Evolutionary conservation across 2,888 invertebrate genomes (phyloP).

Genomic region (Cephus pulcher): DNA sequence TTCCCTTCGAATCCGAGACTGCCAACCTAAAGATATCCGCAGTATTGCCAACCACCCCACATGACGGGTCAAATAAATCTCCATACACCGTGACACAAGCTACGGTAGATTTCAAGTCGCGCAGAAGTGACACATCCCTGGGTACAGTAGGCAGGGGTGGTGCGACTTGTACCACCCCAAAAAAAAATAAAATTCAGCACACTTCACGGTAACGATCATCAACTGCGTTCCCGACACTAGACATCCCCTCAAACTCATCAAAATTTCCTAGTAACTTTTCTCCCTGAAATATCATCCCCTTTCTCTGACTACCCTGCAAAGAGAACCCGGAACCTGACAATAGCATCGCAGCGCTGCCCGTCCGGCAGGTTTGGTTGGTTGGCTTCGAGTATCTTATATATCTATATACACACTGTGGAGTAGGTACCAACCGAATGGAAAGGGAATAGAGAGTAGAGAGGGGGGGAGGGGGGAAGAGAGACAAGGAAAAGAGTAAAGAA

Average conservation of each 20-base stretch:
- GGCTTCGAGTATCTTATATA: neutral
- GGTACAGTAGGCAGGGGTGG: neutral
- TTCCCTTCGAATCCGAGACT: neutral
- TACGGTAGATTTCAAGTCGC: neutral
- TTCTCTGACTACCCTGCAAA: neutral
- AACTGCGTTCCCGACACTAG: neutral
- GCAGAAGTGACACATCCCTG: neutral
- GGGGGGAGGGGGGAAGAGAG: slow-evolving; percentile 10
- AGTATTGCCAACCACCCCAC: neutral
- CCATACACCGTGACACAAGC: neutral
- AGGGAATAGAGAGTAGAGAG: neutral
- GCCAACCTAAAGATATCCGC: neutral
- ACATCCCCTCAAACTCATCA: neutral
- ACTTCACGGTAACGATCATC: neutral
- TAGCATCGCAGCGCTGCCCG: slow-evolving; percentile 38
- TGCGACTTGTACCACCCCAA: neutral
- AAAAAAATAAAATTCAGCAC: neutral
- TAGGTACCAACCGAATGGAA: slow-evolving; percentile 30
- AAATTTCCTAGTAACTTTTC: neutral
- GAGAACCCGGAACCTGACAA: slow-evolving; percentile 29
- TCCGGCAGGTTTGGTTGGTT: slow-evolving; percentile 27
- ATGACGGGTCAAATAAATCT: neutral
- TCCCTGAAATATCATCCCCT: neutral
- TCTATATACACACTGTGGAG: neutral
- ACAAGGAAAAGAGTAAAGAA: slow-evolving; percentile 16